Percentiles rank a stretch among this genome's conserved stretches.
These are phyloP conservation scores for Pocota personata DNA, from an alignment of 2,888 invertebrate genomes.

Conservation along the genomic window DNA sequence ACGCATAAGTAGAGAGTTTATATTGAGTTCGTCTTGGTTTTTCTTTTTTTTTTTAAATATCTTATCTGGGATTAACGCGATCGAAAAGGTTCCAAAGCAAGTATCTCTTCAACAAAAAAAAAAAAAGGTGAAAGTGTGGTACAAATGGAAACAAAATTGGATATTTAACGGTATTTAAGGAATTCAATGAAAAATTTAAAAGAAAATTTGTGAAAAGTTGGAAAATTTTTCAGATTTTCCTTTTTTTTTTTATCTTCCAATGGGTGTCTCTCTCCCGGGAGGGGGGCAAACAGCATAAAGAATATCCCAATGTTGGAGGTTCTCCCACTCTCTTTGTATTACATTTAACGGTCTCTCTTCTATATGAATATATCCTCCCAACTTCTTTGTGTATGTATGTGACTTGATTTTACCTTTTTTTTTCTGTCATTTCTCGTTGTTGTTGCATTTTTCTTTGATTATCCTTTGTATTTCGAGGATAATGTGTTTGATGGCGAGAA, in stretches of 20 bases:
- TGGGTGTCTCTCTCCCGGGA: slow-evolving; percentile 66
- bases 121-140: slow-evolving; percentile 16
- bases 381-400: slow-evolving; percentile 48
- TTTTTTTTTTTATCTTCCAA: slow-evolving; percentile 27
- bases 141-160: not conserved
- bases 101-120: not conserved
- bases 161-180: not conserved
- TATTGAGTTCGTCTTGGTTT: not conserved
- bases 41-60: too few relatives aligned
- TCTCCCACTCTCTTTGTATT: slow-evolving; percentile 32
- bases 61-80: not conserved
- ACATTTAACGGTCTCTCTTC: not conserved
- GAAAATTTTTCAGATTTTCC: slow-evolving; percentile 8
- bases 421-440: not conserved
- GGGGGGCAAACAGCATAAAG: slow-evolving; percentile 42
- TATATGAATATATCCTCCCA: slow-evolving; percentile 20
- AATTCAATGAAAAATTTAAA: not conserved
- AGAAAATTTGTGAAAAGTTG: slow-evolving; percentile 18
- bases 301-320: slow-evolving; percentile 41
- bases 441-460: slow-evolving; percentile 15
- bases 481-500: not conserved
- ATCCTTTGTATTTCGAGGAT: not conserved
- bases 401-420: not conserved
- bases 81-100: not conserved
- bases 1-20: not conserved